Conservation (phyloP, 2,797 vertebrate species). For the Alosa sapidissima region DNA sequence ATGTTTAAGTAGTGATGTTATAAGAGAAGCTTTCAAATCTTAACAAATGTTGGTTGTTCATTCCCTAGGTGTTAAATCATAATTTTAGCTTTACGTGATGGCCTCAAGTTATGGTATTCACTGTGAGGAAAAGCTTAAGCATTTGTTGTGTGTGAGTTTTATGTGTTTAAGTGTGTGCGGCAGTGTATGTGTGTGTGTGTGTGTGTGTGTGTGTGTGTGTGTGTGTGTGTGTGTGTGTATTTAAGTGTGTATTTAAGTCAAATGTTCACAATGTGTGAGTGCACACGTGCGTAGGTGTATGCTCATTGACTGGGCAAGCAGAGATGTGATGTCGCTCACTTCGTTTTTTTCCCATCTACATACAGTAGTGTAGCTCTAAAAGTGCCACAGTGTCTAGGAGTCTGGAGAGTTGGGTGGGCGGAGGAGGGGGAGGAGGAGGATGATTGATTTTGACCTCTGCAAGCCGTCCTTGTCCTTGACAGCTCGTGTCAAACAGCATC, state of each 20-base stretch:
- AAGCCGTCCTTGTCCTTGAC: constrained; percentile 54
- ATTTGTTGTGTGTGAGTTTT: neutral
- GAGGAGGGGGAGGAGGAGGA: constrained; percentile 30
- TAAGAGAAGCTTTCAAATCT: neutral
- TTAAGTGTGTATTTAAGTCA: neutral
- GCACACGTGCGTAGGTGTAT: neutral
- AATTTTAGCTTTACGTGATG: too few species aligned
- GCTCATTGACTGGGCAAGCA: neutral
- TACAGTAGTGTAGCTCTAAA: too few species aligned
- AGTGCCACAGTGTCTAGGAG: neutral
- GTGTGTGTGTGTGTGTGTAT: neutral
- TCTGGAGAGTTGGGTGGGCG: neutral
- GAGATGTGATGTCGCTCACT: neutral
- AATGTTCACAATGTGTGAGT: neutral
- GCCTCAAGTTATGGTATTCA: neutral
- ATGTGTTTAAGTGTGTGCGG: neutral
- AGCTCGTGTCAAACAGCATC: constrained; percentile 58
- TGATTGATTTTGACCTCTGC: constrained; percentile 58
- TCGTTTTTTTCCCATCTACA: too few species aligned
- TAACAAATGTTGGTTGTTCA: neutral
- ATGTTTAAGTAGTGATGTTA: neutral
- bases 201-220: neutral
- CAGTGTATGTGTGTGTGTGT: neutral
- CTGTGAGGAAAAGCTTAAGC: neutral
- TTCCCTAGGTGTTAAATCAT: neutral